Base-by-base conservation (phyloP, 1,140 invertebrate species). In the Leptopilina clavipes region DNA sequence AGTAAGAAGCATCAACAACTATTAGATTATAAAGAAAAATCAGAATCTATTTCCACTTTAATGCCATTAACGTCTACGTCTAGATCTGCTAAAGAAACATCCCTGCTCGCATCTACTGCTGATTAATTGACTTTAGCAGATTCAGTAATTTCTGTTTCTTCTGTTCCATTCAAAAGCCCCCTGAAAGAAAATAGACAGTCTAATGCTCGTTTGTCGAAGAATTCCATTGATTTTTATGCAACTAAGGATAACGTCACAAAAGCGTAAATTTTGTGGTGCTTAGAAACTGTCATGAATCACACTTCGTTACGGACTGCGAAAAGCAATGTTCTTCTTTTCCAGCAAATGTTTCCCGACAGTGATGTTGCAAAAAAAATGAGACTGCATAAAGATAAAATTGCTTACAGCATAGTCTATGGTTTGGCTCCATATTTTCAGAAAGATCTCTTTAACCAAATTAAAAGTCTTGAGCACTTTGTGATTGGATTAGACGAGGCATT, bases 391-490 rank as follows among this genome's bases (percentile, higher is more conserved):
- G 43, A 72, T 43, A 78, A 78, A 76, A 75, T 73, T n/a, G 72
- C 44, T 17, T 78, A 76, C 18, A 40, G 78, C 54, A 54, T 52
- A 43, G 37, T 12, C 52, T 74, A 71, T 37, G 72, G 75, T n/a
- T 19, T 76, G 10, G 78, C 72, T 10, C 78, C 75, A 17, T 76
- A 71, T 74, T 76, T 79, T 18, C 65, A 79, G 17, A 25, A 74
- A 31, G 54, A 76, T n/a, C 72, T 79, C 3, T 43, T 19, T n/a
- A 70, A 79, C 18, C 12, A 59, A 22, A 19, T 79, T 17, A 44
- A 72, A 44, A 45, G n/a, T 44, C 75, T 86, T 81, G 2, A 86
- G 83, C 12, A 87, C 80, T 17, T 84, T 83, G 19, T 85, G 80
- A 54, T 86, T 83, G 19, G 83, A 22, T 81, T 81, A 37, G 79